Base-by-base conservation (phyloP, 2,797 vertebrate species). In the Salmo trutta region DNA sequence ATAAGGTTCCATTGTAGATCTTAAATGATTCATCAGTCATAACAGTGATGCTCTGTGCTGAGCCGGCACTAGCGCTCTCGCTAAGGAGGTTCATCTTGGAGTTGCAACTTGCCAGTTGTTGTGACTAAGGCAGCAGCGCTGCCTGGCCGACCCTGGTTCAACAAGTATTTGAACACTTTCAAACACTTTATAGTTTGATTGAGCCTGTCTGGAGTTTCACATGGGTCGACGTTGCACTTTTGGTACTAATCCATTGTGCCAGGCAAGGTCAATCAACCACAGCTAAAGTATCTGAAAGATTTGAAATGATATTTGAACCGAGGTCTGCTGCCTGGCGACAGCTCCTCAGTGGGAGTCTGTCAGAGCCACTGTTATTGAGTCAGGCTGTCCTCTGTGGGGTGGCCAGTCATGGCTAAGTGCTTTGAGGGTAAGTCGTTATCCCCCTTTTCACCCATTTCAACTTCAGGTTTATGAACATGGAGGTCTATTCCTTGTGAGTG, bases 301-400 rank as follows among this genome's bases (percentile, higher is more conserved):
- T 47, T 47, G 10, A 3, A 47, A 47, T 47, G 10, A 2, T 47
- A 47, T 47, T 47, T 47, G 41, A 47, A 47, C 41, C 41, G 5
- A 56, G 53, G 53, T 56, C 53, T 56, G 53, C 53, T 56, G 17
- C 67, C 31, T 36, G 36, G 29, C 16, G 36, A 69, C 67, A 31
- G 17, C 29, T 19, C 67, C 19, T 69, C 31, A 33, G 67, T 69
- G 67, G 67, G 67, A 19, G 67, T 69, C 67, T 4, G 67, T 69
- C 67, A 17, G 53, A 56, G n/a, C 62, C 21, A 41, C 68, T 47
- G 33, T 70, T 70, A 41, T 70, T 6, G 19, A 51, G 24, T 51
- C 68, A 14, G 2, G 68, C 68, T 19, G 27, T n/a, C 36, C 68
- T n/a, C 41, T 21, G 29, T 29, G 65, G 65, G 21, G 27, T 27